Conservation (phyloP, 2,888 invertebrate genomes). For the Panorpa germanica region DNA sequence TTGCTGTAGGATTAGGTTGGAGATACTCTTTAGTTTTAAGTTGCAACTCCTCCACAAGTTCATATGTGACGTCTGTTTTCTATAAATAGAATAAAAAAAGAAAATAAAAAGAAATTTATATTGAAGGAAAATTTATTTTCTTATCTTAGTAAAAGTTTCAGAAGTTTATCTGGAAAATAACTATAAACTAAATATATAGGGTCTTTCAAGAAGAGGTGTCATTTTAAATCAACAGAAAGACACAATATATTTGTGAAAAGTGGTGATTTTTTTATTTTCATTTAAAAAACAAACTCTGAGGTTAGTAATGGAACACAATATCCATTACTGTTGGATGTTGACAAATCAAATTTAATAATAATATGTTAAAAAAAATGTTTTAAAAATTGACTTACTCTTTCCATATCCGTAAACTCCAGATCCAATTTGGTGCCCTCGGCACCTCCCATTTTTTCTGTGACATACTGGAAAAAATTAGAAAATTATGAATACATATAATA, state of each 20-base stretch:
- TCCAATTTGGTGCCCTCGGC: slow-evolving; percentile 99
- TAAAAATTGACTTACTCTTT: slow-evolving; percentile 53
- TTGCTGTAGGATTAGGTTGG: slow-evolving; percentile 94
- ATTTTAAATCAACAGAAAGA: too few species aligned
- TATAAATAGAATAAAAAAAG: slow-evolving; percentile 22
- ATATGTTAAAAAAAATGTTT: slow-evolving; percentile 7
- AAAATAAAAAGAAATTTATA: slow-evolving; percentile 8
- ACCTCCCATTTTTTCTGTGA: slow-evolving; percentile 99
- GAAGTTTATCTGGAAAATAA: background rate
- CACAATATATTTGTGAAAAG: too few species aligned
- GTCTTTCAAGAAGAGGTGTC: too few species aligned
- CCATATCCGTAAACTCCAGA: slow-evolving; percentile 98
- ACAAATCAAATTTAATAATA: slow-evolving; percentile 11
- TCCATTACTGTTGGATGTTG: background rate
- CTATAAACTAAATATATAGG: too few species aligned
- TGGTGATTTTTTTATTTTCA: too few species aligned
- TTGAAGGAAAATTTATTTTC: slow-evolving; percentile 3
- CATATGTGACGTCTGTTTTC: slow-evolving; percentile 97
- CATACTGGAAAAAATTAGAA: slow-evolving; percentile 56
- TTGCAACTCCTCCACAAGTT: slow-evolving; percentile 92
- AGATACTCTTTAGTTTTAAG: slow-evolving; percentile 95
- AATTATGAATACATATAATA: slow-evolving; percentile 4
- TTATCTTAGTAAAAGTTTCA: background rate
- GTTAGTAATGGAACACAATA: too few species aligned
- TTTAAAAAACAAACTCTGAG: too few species aligned